Evolutionary conservation across 2,797 vertebrate genomes (phyloP), one percentile per base, ranked within the genome.

Genomic region (Psittacula derbiana): DNA sequence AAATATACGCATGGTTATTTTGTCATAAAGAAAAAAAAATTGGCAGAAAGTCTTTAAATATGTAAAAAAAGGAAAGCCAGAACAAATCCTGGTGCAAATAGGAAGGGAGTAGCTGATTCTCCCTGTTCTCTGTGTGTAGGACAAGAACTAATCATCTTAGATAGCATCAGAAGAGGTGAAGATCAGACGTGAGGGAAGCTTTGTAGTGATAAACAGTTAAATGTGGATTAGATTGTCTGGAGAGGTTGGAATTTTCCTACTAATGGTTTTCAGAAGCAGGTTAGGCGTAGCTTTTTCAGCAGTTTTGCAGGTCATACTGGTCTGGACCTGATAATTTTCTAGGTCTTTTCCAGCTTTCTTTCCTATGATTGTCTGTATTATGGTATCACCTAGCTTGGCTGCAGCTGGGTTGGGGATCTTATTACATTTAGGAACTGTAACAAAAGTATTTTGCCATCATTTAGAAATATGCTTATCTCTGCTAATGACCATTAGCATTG

Each of bases 131-230:
- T 60, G n/a, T 79, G 60, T 58, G 58, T 60, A 66, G 62, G 31
- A 71, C 38, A 65, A 88, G 70, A 80, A 38, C 53, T 84, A 79
- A 92, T 95, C 64, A 86, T 30, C 50, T 82, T 44, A 96, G 82
- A 95, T 94, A 93, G 17, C 70, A 96, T 94, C 93, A 92, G 76
- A 30, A 81, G 83, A 86, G 36, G 43, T 84, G 74, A 93, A 86
- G 80, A 90, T 88, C 83, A 95, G 83, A 86, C 47, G 12, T 55
- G 21, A 65, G 43, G 36, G 50, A 79, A 82, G 86, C 90, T 96
- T 95, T 95, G 88, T 90, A 95, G 92, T 92, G 92, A 62, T 94
- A 95, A 95, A 70, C 40, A 90, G 76, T 46, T 81, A 75, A 83
- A 83, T 65, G 90, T 80, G 49, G 61, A 93, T 93, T 93, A 81